Conservation (phyloP, 2,113 vertebrate species). For the Hymenochirus boettgeri region DNA sequence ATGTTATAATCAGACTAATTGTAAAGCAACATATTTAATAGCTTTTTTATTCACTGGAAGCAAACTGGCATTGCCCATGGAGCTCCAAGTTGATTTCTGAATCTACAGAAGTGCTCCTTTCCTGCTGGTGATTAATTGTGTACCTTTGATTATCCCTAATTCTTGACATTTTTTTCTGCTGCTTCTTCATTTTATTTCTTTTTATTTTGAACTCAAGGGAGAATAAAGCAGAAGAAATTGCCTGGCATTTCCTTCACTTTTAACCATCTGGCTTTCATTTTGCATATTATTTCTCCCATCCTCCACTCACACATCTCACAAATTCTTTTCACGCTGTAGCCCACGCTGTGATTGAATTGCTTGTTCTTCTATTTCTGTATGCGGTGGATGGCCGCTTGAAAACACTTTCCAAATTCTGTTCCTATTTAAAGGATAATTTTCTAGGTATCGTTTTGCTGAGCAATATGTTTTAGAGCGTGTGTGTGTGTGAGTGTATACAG, state of each 20-base stretch:
- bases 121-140: slow-evolving; percentile 43
- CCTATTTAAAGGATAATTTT: slow-evolving; percentile 21
- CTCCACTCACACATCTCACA: slow-evolving; percentile 53
- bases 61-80: background rate
- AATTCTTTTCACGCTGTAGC: slow-evolving; percentile 58
- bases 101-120: slow-evolving; percentile 22
- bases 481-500: background rate
- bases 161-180: slow-evolving; percentile 29
- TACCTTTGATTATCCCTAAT: slow-evolving; percentile 58
- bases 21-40: background rate
- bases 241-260: slow-evolving; percentile 63
- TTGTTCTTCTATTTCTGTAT: slow-evolving; percentile 38
- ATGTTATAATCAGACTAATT: background rate
- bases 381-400: slow-evolving; percentile 23
- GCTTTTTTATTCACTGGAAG: background rate
- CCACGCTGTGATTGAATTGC: slow-evolving; percentile 38
- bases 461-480: background rate
- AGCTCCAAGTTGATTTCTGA: slow-evolving; percentile 36
- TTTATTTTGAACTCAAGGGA: slow-evolving; percentile 60
- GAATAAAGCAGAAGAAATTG: slow-evolving; percentile 63
- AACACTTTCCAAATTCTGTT: slow-evolving; percentile 25
- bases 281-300: slow-evolving; percentile 48
- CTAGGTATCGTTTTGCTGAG: slow-evolving; percentile 9
- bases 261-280: slow-evolving; percentile 67
- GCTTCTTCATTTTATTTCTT: slow-evolving; percentile 39